Percentiles rank a stretch among this genome's conserved stretches.
Evolutionary conservation across 2,888 invertebrate genomes (phyloP).

Genomic region (Invenusta paracnida): DNA sequence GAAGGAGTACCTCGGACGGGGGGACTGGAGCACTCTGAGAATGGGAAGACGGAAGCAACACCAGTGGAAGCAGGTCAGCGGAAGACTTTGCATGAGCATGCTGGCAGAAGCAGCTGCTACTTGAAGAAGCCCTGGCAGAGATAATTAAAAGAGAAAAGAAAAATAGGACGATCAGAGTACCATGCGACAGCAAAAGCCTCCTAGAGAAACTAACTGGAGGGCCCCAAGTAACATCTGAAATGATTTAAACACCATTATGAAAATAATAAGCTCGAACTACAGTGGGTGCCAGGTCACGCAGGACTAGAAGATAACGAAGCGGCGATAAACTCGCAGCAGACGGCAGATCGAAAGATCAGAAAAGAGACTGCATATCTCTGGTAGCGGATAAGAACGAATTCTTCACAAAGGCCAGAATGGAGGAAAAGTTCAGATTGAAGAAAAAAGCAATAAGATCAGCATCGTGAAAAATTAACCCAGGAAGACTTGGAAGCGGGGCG

Average conservation of each 20-base stretch:
- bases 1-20: neutral
- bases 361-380: neutral
- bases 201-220: too few relatives aligned
- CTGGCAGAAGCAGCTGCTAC: neutral
- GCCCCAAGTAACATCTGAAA: neutral
- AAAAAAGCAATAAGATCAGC: neutral
- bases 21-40: too few relatives aligned
- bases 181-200: too few relatives aligned
- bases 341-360: too few relatives aligned
- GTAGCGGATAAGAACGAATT: neutral
- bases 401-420: neutral
- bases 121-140: too few relatives aligned
- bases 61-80: neutral
- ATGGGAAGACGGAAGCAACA: neutral
- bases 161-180: too few relatives aligned
- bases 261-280: neutral
- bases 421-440: too few relatives aligned
- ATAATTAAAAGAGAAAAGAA: too few relatives aligned
- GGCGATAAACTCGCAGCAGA: too few relatives aligned
- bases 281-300: neutral
- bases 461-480: neutral
- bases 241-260: neutral
- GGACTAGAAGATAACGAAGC: too few relatives aligned
- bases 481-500: neutral
- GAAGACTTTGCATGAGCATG: too few relatives aligned